These are phyloP conservation scores for Ricordea florida DNA, from an alignment of 92 coral and sea anemone species.

Conservation along the genomic window DNA sequence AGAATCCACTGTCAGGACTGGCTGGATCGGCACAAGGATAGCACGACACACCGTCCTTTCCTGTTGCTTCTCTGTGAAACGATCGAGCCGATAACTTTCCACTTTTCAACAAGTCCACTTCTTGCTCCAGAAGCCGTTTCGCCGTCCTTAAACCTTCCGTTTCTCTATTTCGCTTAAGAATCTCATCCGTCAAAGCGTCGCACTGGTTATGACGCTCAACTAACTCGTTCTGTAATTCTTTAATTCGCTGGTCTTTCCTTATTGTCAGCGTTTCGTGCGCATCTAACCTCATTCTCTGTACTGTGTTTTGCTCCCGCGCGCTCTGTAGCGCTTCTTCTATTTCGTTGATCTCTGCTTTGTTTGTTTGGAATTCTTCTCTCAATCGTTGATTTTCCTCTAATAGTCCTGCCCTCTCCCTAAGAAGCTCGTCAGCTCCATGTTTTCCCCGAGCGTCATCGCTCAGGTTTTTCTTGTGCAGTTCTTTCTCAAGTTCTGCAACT, in stretches of 20 bases:
- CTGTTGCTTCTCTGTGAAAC: not conserved
- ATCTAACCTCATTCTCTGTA: conserved; percentile 68
- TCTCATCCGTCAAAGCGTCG: conserved; percentile 76
- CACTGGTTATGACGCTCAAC: conserved; percentile 71
- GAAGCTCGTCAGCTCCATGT: conserved; percentile 3
- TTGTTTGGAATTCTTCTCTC: conserved; percentile 34
- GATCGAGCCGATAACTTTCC: conserved; percentile 41
- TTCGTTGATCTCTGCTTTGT: conserved; percentile 48
- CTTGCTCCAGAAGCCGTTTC: conserved; percentile 69
- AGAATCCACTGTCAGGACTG: conserved; percentile 82
- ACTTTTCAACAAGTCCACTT: conserved; percentile 59
- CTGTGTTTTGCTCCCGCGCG: conserved; percentile 67
- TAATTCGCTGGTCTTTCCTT: conserved; percentile 74
- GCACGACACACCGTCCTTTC: conserved; percentile 15
- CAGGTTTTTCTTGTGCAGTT: conserved; percentile 16
- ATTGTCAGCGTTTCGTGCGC: conserved; percentile 66
- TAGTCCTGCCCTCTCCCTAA: conserved; percentile 44
- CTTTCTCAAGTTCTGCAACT: conserved; percentile 37
- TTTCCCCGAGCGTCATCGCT: conserved; percentile 7
- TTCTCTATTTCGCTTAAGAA: conserved; percentile 63
- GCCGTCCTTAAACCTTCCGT: conserved; percentile 61
- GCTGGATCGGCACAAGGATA: conserved; percentile 45
- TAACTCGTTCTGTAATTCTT: conserved; percentile 73
- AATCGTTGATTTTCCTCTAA: conserved; percentile 41
- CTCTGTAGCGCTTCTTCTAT: conserved; percentile 57